Conservation (phyloP, 2,888 invertebrate species). For the Zaprionus obscuricornis region DNA sequence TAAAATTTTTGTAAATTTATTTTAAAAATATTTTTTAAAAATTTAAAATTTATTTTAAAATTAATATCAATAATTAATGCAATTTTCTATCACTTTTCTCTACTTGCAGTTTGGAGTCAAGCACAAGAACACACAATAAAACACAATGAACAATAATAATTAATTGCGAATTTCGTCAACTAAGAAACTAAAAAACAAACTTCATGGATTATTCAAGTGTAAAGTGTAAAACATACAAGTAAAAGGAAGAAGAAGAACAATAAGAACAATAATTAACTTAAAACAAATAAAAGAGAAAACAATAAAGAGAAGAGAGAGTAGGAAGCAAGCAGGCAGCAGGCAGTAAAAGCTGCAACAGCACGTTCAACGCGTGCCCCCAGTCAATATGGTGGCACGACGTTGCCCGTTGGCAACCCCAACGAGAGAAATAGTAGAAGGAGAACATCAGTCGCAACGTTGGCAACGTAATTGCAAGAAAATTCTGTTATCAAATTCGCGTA, state of each 20-base stretch:
- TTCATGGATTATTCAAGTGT: constrained; percentile 53
- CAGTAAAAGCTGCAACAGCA: not conserved
- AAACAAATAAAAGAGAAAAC: not conserved
- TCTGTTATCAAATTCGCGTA: constrained; percentile 23
- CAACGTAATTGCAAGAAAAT: constrained; percentile 27
- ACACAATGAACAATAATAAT: not conserved
- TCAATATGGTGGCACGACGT: constrained; percentile 78
- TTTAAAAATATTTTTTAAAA: too few species aligned
- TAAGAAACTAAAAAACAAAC: constrained; percentile 15
- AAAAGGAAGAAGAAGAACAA: constrained; percentile 16
- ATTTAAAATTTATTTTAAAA: too few species aligned
- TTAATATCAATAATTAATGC: too few species aligned
- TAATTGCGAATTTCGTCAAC: not conserved
- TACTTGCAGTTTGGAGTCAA: too few species aligned
- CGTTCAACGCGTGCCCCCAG: constrained; percentile 70
- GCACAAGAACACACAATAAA: too few species aligned
- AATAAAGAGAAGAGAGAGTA: too few species aligned
- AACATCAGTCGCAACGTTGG: constrained; percentile 30
- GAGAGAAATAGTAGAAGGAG: too few species aligned
- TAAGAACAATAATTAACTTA: constrained; percentile 23
- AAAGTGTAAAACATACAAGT: constrained; percentile 54
- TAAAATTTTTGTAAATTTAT: too few species aligned
- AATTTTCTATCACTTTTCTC: too few species aligned
- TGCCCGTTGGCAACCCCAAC: constrained; percentile 55
- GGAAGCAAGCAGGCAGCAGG: too few species aligned